Conservation (phyloP, 2,113 vertebrate genomes). For the Cavia aperea region DNA sequence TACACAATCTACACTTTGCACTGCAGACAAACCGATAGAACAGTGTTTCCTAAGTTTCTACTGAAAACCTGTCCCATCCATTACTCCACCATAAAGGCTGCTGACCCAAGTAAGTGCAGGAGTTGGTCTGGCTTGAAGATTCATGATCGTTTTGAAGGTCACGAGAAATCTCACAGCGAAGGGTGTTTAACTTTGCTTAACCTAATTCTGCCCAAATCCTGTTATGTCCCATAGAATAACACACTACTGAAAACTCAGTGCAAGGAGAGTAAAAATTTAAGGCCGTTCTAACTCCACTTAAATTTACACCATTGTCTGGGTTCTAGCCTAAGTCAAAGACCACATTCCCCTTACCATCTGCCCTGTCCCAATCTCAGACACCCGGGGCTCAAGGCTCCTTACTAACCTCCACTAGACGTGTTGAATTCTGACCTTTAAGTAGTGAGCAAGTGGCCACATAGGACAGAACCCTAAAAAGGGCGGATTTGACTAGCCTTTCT, state of each 20-base stretch:
- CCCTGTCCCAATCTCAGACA: not conserved
- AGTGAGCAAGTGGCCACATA: not conserved
- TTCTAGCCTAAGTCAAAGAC: not conserved
- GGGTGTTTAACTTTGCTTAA: not conserved
- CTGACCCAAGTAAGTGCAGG: slow-evolving; percentile 1
- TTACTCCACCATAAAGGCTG: not conserved
- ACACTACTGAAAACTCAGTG: not conserved
- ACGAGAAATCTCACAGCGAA: not conserved
- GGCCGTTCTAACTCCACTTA: not conserved
- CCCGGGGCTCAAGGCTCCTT: not conserved
- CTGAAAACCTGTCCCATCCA: not conserved
- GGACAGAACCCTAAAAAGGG: slow-evolving; percentile 3
- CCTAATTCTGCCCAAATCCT: not conserved
- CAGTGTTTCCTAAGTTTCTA: not conserved
- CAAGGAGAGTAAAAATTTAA: not conserved
- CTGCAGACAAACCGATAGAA: not conserved
- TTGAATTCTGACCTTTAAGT: not conserved
- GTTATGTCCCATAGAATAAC: not conserved
- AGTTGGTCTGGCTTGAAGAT: not conserved
- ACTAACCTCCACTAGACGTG: not conserved
- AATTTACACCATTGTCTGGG: not conserved
- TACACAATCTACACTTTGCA: not conserved
- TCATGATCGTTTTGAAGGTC: not conserved
- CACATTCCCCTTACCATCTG: not conserved
- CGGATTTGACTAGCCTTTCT: not conserved